phyloP scores from a whole-genome alignment of 2,797 vertebrate genomes.

The Sebastes alutus region DNA sequence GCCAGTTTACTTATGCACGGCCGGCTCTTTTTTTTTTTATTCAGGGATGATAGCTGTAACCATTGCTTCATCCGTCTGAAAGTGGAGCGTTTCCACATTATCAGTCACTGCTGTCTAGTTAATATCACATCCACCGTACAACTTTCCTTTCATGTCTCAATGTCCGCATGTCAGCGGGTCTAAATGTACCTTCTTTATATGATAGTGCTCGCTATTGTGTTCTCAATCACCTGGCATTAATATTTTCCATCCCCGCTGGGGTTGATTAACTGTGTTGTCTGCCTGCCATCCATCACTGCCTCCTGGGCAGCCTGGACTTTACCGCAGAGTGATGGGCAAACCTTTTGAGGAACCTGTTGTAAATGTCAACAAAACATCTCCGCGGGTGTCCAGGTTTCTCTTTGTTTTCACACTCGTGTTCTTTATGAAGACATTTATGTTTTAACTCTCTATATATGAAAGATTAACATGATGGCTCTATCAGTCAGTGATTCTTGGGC shows the following conservation, averaged over 20 bases:
- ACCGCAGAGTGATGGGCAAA: slow-evolving; percentile 64
- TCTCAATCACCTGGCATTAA: slow-evolving; percentile 74
- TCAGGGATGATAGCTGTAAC: slow-evolving; percentile 38
- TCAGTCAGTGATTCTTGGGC: slow-evolving; percentile 32
- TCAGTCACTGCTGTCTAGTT: slow-evolving; percentile 1
- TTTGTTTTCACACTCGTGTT: slow-evolving; percentile 41
- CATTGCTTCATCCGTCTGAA: slow-evolving; percentile 15
- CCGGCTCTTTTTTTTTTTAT: slow-evolving; percentile 17
- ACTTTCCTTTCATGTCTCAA: slow-evolving; percentile 31
- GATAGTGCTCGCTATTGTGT: slow-evolving; percentile 50
- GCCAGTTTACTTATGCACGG: slow-evolving; percentile 46
- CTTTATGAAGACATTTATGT: slow-evolving; percentile 59
- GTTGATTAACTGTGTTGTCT: slow-evolving; percentile 71
- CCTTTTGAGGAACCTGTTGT: slow-evolving; percentile 68
- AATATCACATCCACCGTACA: slow-evolving; percentile 10
- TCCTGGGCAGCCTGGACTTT: slow-evolving; percentile 42
- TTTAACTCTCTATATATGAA: slow-evolving; percentile 24
- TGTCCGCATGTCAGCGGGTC: slow-evolving; percentile 45
- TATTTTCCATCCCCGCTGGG: slow-evolving; percentile 71
- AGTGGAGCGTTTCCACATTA: background rate
- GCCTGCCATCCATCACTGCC: slow-evolving; percentile 70
- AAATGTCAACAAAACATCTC: slow-evolving; percentile 76
- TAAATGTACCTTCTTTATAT: slow-evolving; percentile 51
- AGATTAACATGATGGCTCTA: slow-evolving; percentile 40
- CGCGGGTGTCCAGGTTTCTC: slow-evolving; percentile 41